These are phyloP conservation scores for Conopomorpha cramerella DNA, from an alignment of 1,140 invertebrate genomes.

Conservation along the genomic window DNA sequence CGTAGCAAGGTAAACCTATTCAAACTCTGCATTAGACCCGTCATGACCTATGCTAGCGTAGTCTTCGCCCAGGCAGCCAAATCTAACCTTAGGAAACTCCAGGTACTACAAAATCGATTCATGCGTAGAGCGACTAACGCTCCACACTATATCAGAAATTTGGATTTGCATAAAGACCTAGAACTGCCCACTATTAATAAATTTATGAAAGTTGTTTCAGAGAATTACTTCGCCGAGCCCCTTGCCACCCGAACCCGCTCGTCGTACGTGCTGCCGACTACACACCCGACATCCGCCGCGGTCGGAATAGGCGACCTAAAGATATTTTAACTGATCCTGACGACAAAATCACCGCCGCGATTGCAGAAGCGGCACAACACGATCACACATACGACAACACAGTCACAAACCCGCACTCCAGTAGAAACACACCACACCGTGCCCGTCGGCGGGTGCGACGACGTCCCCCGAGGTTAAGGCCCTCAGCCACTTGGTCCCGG, in stretches of 20 bases:
- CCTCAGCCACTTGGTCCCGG: too few relatives aligned
- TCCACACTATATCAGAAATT: constrained; percentile 5
- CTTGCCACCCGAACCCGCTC: neutral
- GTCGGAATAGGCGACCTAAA: neutral
- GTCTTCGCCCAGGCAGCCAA: constrained; percentile 8
- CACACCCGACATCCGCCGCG: too few relatives aligned
- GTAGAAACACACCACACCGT: neutral
- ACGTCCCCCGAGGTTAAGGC: too few relatives aligned
- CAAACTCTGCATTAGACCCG: constrained; percentile 10
- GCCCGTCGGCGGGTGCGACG: neutral
- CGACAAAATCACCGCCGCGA: neutral
- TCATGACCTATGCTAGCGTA: constrained; percentile 8
- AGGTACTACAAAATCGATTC: constrained; percentile 18
- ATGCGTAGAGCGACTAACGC: constrained; percentile 11
- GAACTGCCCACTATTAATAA: neutral
- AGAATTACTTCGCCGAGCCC: neutral
- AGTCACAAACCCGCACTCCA: neutral
- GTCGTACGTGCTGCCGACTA: neutral
- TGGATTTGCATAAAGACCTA: constrained; percentile 2
- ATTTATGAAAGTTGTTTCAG: neutral
- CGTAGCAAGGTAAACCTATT: constrained; percentile 2
- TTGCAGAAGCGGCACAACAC: neutral
- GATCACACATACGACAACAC: neutral
- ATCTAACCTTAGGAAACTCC: constrained; percentile 9
- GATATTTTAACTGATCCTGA: neutral